Conservation (phyloP, 2,888 invertebrate genomes). For the Nysson spinosus region DNA sequence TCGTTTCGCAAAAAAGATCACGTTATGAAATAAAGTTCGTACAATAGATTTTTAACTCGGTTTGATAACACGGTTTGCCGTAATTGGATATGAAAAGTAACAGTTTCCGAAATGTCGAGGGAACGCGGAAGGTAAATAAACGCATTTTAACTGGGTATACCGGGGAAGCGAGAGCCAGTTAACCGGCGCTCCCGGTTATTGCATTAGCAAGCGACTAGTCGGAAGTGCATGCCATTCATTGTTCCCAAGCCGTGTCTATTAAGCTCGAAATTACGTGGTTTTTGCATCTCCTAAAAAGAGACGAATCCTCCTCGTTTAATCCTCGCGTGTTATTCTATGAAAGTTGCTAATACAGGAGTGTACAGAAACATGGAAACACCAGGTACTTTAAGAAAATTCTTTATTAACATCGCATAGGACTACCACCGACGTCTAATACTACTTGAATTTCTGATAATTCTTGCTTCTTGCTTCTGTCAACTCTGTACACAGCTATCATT, state of each 20-base stretch:
- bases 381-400: too few relatives aligned
- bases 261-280: slow-evolving; percentile 7
- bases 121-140: slow-evolving; percentile 1
- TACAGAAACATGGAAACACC: too few relatives aligned
- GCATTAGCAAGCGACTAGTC: slow-evolving; percentile 36
- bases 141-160: slow-evolving; percentile 20
- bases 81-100: neutral
- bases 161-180: slow-evolving; percentile 34
- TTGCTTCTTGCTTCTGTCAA: too few relatives aligned
- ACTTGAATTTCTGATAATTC: too few relatives aligned
- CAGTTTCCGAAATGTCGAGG: neutral
- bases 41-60: neutral
- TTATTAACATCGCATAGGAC: too few relatives aligned
- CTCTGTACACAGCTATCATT: too few relatives aligned
- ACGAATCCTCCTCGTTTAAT: neutral
- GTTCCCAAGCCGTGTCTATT: slow-evolving; percentile 13
- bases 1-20: too few relatives aligned
- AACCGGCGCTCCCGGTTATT: slow-evolving; percentile 41
- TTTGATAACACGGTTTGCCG: neutral
- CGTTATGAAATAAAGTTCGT: too few relatives aligned
- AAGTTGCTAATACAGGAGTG: too few relatives aligned
- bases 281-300: neutral
- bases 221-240: slow-evolving; percentile 36
- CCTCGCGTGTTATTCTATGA: neutral
- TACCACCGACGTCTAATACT: too few relatives aligned